phyloP scores from a whole-genome alignment of 2,888 invertebrate species.

The Drosophila limbata region DNA sequence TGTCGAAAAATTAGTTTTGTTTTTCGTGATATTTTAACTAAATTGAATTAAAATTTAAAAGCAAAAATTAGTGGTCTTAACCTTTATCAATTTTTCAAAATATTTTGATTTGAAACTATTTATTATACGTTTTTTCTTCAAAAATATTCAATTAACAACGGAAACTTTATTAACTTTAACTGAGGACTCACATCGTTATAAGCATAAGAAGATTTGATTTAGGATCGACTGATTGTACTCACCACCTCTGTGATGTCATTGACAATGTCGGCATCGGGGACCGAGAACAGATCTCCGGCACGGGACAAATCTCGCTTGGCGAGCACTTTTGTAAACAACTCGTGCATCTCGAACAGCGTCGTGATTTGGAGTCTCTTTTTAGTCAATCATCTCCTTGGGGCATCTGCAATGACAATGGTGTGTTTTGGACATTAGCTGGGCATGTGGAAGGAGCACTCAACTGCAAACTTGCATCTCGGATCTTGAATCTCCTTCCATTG shows the following conservation, averaged over 20 bases:
- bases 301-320: slow-evolving; percentile 95
- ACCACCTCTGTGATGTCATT: slow-evolving; percentile 94
- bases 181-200: too few relatives aligned
- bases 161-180: too few relatives aligned
- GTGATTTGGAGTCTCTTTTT: slow-evolving; percentile 15
- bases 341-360: slow-evolving; percentile 90
- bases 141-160: too few relatives aligned
- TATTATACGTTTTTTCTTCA: too few relatives aligned
- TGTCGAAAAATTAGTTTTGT: too few relatives aligned
- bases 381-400: slow-evolving; percentile 58
- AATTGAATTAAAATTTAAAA: too few relatives aligned
- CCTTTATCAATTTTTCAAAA: too few relatives aligned
- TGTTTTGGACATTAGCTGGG: slow-evolving; percentile 24
- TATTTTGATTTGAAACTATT: too few relatives aligned
- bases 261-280: slow-evolving; percentile 94
- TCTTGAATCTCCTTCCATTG: slow-evolving; percentile 1
- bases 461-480: neutral
- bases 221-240: slow-evolving; percentile 65
- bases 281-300: slow-evolving; percentile 96
- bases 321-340: slow-evolving; percentile 95
- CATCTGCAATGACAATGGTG: slow-evolving; percentile 47
- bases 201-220: too few relatives aligned
- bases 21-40: too few relatives aligned
- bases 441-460: neutral
- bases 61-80: too few relatives aligned